These are phyloP conservation scores for Papilio protenor DNA, from an alignment of 2,888 invertebrate genomes.

Conservation along the genomic window DNA sequence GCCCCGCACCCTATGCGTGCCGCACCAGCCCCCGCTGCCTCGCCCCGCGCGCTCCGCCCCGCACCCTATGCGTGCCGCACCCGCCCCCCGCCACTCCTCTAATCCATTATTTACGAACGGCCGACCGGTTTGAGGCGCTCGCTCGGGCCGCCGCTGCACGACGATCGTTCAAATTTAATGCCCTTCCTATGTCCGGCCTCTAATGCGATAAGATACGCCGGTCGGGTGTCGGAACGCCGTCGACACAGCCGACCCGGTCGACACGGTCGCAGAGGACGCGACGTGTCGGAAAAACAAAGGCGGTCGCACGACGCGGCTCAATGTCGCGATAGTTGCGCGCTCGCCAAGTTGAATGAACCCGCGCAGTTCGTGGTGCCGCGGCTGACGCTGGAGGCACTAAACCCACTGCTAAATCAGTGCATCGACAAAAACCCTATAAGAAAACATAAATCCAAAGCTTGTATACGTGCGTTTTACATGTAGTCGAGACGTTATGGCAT, in stretches of 20 bases:
- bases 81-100: constrained; percentile 76
- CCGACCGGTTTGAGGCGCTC: constrained; percentile 83
- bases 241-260: constrained; percentile 44
- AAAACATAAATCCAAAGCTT: constrained; percentile 59
- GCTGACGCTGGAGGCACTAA: constrained; percentile 67
- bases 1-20: constrained; percentile 74
- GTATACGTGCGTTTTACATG: too few species aligned
- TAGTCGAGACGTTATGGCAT: background rate
- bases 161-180: constrained; percentile 82
- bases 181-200: constrained; percentile 84
- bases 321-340: constrained; percentile 10
- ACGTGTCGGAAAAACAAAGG: constrained; percentile 25
- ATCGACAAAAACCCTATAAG: constrained; percentile 61
- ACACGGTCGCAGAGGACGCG: constrained; percentile 37
- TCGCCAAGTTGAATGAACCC: constrained; percentile 63
- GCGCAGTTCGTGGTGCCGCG: constrained; percentile 55
- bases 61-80: constrained; percentile 76
- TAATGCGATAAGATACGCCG: constrained; percentile 79
- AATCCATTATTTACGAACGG: constrained; percentile 84
- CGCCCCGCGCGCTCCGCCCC: constrained; percentile 48
- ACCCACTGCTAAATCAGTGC: constrained; percentile 68
- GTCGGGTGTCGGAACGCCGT: constrained; percentile 56
- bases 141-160: constrained; percentile 74
- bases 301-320: constrained; percentile 6
- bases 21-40: constrained; percentile 56